Percentiles rank a stretch among this genome's conserved stretches.
phyloP scores from a whole-genome alignment of 2,113 vertebrate species.

The Conger conger region DNA sequence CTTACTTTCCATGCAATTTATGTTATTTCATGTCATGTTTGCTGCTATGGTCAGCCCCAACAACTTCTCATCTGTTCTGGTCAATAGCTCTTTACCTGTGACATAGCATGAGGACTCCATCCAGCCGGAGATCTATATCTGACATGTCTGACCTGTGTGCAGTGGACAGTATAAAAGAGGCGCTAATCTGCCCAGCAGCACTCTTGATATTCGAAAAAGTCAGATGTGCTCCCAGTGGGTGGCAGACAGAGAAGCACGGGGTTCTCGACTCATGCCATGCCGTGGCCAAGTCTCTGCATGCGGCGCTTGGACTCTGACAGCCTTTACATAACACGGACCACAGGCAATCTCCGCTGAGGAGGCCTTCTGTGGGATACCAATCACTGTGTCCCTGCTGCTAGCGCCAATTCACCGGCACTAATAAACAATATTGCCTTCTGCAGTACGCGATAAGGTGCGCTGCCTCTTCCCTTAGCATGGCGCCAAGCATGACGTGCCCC shows the following conservation, averaged over 20 bases:
- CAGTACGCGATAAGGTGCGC: not conserved
- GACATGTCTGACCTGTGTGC: slow-evolving; percentile 46
- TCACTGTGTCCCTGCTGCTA: not conserved
- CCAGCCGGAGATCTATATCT: slow-evolving; percentile 45
- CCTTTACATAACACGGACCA: slow-evolving; percentile 8
- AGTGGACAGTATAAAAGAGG: slow-evolving; percentile 51
- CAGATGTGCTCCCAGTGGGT: slow-evolving; percentile 53
- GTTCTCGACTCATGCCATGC: slow-evolving; percentile 32
- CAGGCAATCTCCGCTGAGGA: slow-evolving; percentile 10
- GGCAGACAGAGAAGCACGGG: slow-evolving; percentile 42
- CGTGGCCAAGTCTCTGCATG: slow-evolving; percentile 30
- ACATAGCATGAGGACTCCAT: slow-evolving; percentile 58
- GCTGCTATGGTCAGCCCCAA: not conserved
- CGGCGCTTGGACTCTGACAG: slow-evolving; percentile 34
- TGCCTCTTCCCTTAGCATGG: not conserved
- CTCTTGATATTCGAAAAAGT: slow-evolving; percentile 45
- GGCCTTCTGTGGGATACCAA: slow-evolving; percentile 26
- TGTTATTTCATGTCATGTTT: not conserved
- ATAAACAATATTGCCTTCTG: not conserved
- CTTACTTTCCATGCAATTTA: not conserved
- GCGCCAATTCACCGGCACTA: slow-evolving; percentile 3
- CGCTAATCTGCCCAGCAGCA: slow-evolving; percentile 47
- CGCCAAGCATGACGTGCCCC: not conserved
- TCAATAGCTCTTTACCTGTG: slow-evolving; percentile 12
- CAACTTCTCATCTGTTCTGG: not conserved